Base-by-base conservation (phyloP, 2,888 invertebrate species). In the Apodemia zela region DNA sequence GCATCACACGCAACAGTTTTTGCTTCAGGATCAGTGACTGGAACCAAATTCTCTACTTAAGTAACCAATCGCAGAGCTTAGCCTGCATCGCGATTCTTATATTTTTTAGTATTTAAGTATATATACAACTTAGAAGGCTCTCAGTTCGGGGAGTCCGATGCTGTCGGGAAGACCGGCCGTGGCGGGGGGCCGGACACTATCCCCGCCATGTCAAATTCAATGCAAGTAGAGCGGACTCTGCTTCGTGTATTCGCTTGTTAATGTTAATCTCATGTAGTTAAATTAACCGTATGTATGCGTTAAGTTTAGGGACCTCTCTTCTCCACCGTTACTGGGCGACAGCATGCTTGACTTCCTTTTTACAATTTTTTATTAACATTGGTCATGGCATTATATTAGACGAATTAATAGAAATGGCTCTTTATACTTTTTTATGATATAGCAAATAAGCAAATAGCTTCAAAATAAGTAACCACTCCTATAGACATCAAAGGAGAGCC, bases 281-380 rank as follows among this genome's bases (percentile, higher is more conserved):
- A 90, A 81, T 89, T 90, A 90, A 91, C 90, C 87, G 87, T 89
- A 90, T 91, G 90, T 91, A 91, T 91, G 90, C 90, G 90, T 89
- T 84, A 90, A 90, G 90, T 90, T 91, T 85, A 90, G 90, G 82
- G 87, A 82, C 87, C 90, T 59, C 89, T 90, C 90, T 89, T 90
- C 89, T 79, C 78, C 72, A 84, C 90, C 89, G 84, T 75, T 74
- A 77, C 73, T 81, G 90, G 90, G 85, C 89, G 86, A 77, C 84
- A 80, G 87, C 90, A 89, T 84, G 78, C 75, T 90, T 89, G 90
- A 91, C 90, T 89, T 89, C 90, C 90, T 90, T 91, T 91, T 90
- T 81, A n/a, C 60, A 7, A 8, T 33, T 33, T 33, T 33, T 33
- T 7, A 33, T 33, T 7, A 6, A 6, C 33, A 18, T 3, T 11